Evolutionary conservation across 2,888 invertebrate species (phyloP).

Genomic region (Lomographa bimaculata): DNA sequence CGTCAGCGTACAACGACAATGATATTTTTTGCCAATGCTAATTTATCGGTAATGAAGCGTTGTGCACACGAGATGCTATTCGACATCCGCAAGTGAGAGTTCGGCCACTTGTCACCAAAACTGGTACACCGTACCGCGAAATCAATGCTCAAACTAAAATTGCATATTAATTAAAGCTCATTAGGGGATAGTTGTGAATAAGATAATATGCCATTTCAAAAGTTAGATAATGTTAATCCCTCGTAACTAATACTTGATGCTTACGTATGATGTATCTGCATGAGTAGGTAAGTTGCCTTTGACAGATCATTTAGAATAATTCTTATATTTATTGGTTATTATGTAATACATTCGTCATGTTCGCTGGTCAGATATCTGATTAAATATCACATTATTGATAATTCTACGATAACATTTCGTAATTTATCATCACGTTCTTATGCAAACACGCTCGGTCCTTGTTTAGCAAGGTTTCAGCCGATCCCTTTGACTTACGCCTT

Average conservation of each 20-base stretch:
- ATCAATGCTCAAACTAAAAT: constrained; percentile 61
- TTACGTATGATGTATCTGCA: constrained; percentile 21
- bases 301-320: constrained; percentile 25
- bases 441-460: constrained; percentile 5
- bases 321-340: constrained; percentile 14
- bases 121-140: constrained; percentile 67
- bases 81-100: constrained; percentile 81
- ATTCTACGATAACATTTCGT: constrained; percentile 3
- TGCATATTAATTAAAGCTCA: constrained; percentile 52
- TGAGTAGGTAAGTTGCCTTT: constrained; percentile 15
- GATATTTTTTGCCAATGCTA: constrained; percentile 75
- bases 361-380: constrained; percentile 11
- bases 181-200: constrained; percentile 17
- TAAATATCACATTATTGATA: constrained; percentile 16
- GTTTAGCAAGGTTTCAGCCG: constrained; percentile 17
- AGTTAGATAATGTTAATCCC: constrained; percentile 23
- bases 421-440: constrained; percentile 11
- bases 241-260: constrained; percentile 16
- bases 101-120: constrained; percentile 77
- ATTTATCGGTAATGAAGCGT: constrained; percentile 72
- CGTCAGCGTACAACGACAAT: constrained; percentile 68
- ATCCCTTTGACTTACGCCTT: constrained; percentile 20
- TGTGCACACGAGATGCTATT: constrained; percentile 67
- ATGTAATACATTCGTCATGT: constrained; percentile 14
- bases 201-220: constrained; percentile 23